A percentile compares a stretch with the other conserved stretches of the same genome.
Evolutionary conservation across 1,140 invertebrate species (phyloP).

Genomic region (Ephestia elutella): DNA sequence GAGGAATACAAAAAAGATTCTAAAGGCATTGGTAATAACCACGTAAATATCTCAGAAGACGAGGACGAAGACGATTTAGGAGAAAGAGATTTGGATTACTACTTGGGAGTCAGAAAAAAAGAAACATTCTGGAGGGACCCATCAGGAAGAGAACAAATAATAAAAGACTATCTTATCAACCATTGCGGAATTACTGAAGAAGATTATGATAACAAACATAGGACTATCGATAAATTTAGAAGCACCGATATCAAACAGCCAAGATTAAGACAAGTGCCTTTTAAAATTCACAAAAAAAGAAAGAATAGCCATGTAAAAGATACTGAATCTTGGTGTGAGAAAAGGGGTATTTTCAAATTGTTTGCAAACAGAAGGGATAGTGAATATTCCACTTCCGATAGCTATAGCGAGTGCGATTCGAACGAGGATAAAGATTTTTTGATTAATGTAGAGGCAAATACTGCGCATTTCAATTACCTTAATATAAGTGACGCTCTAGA

Average conservation of each 20-base stretch:
- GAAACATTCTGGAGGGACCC: slow-evolving; percentile 63
- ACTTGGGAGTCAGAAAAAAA: slow-evolving; percentile 50
- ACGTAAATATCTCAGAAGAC: slow-evolving; percentile 22
- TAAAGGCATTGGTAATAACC: slow-evolving; percentile 10
- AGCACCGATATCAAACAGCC: slow-evolving; percentile 37
- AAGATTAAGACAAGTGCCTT: slow-evolving; percentile 59
- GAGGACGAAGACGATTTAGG: slow-evolving; percentile 41
- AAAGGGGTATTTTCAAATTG: slow-evolving; percentile 57
- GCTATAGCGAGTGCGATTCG: slow-evolving; percentile 64
- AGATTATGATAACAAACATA: slow-evolving; percentile 60
- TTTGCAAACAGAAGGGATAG: slow-evolving; percentile 55
- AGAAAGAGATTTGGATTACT: slow-evolving; percentile 58
- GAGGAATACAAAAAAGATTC: slow-evolving; percentile 31
- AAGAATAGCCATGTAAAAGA: slow-evolving; percentile 46
- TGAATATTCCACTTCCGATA: slow-evolving; percentile 54
- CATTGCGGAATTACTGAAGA: slow-evolving; percentile 62
- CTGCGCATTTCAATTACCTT: slow-evolving; percentile 24
- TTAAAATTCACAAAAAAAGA: slow-evolving; percentile 59
- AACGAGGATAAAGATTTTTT: slow-evolving; percentile 28
- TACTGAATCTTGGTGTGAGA: slow-evolving; percentile 59
- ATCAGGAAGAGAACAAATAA: slow-evolving; percentile 54
- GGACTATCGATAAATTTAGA: slow-evolving; percentile 34
- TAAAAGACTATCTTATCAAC: slow-evolving; percentile 62
- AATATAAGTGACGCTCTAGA: slow-evolving; percentile 28
- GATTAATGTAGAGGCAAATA: slow-evolving; percentile 8